Evolutionary conservation across 2,888 invertebrate genomes (phyloP), one percentile per base, ranked within the genome.

Genomic region (Stictocephala bisonia): DNA sequence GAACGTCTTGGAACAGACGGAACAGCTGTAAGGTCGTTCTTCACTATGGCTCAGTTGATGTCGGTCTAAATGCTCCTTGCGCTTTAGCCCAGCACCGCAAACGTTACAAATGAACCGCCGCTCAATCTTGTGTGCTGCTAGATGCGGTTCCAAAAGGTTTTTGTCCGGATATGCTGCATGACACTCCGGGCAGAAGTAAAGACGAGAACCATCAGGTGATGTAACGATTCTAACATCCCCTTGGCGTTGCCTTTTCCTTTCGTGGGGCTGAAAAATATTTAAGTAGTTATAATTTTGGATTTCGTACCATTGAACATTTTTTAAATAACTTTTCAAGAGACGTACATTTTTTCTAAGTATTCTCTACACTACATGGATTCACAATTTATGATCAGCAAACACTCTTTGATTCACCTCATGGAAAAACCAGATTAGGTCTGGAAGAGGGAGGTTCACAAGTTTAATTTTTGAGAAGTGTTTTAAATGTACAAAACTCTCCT

Each of bases 51-150:
- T 85, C 7, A 85, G 82, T 82, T 85, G 85, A 70, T 86, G 86
- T 48, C 86, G 83, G 76, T 86, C 86, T 13, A 86, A 77, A 73
- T 86, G 86, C 73, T 86, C 86, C 75, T 86, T 86, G 9, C 86
- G 81, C 75, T 86, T 86, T n/a, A 86, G 79, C 79, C 86, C 85
- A 3, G 86, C 86, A 1, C 86, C 86, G 73, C 86, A 86, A 74
- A 85, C 85, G 73, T 85, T 86, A 75, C 86, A 86, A 50, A 85
- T 84, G 75, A 85, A 86, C 56, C 86, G 82, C 74, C 72, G 69
- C 70, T 74, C 78, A 11, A 80, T 79, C 76, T 81, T 81, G 74
- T 83, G 80, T 24, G 79, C 79, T 1, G 80, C 78, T 18, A 81
- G 64, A 76, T 86, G 86, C 29, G 84, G 84, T 29, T 86, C 85